Base-by-base conservation (phyloP, 2,113 vertebrate species). In the Taurulus bubalis region DNA sequence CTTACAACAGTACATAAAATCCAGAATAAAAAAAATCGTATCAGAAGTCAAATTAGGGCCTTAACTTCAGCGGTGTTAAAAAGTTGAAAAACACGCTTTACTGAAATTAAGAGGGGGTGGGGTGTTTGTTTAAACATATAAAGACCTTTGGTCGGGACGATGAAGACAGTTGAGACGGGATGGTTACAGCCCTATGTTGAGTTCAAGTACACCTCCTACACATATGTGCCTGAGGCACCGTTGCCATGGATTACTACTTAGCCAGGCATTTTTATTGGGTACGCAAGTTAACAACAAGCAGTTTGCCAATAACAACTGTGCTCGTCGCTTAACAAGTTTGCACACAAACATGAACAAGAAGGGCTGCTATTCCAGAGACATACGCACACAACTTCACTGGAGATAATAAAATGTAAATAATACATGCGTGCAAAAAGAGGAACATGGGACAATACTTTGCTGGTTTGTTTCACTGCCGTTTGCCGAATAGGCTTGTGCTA, bases 111-210 rank as follows among this genome's bases (percentile, higher is more conserved):
- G 56, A 26, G 53, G 60, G 75, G 73, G 74, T 64, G 72, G 85
- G 74, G 63, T 10, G 56, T 72, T 80, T 88, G 87, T 91, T 93
- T 84, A 90, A 90, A 93, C 89, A 90, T 20, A 59, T 78, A 53
- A 77, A 84, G 90, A 90, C 90, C 92, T 94, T 93, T 93, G 91
- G 70, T 82, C 85, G 2, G 22, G 58, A 84, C 71, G 70, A 71
- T 62, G 79, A 71, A 60, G 26, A 78, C 36, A 7, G 68, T 56
- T 69, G 34, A n/a, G 2, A 76, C 79, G 83, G 71, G 77, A 84
- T 70, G 78, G 84, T 85, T 83, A 71, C 85, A 87, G 56, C 60
- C 67, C 30, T 30, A 53, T 66, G 70, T 81, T 84, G 63, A 86
- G 70, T 83, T 83, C 63, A 86, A 72, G 87, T 65, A 77, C 83